Conservation (phyloP, 2,888 invertebrate species). For the Campoplex capitator region DNA sequence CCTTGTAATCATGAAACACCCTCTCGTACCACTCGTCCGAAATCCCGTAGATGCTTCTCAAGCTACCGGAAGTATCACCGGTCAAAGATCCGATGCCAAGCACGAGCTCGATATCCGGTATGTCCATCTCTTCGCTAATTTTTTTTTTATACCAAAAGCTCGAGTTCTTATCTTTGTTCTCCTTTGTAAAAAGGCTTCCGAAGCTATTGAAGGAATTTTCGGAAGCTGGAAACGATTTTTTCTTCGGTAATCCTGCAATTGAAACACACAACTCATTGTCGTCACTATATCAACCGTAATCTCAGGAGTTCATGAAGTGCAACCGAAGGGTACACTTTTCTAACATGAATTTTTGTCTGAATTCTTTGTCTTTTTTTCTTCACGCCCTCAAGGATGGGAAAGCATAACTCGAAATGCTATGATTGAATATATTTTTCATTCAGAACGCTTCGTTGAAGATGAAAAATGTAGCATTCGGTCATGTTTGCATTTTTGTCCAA, state of each 20-base stretch:
- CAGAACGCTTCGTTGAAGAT: too few species aligned
- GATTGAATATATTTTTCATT: too few species aligned
- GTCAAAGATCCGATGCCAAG: constrained; percentile 91
- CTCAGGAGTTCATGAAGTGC: too few species aligned
- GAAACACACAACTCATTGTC: background rate
- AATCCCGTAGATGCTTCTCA: constrained; percentile 88
- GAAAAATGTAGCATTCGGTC: too few species aligned
- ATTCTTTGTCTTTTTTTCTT: too few species aligned
- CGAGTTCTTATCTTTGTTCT: constrained; percentile 3
- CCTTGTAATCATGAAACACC: constrained; percentile 86
- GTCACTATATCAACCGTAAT: background rate
- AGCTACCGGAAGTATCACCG: constrained; percentile 89
- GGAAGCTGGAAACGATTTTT: constrained; percentile 46
- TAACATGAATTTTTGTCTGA: too few species aligned
- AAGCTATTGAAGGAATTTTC: constrained; percentile 17
- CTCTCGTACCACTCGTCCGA: constrained; percentile 87
- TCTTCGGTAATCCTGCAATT: constrained; percentile 38
- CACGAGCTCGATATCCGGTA: constrained; percentile 93
- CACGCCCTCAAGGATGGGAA: too few species aligned
- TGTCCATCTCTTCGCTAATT: constrained; percentile 80
- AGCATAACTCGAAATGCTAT: too few species aligned
- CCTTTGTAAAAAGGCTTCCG: background rate
- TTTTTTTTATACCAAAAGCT: background rate
- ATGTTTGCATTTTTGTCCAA: too few species aligned
- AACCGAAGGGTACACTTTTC: too few species aligned